Base-by-base conservation (phyloP, 1,140 invertebrate genomes). In the Vollenhovia emeryi region DNA sequence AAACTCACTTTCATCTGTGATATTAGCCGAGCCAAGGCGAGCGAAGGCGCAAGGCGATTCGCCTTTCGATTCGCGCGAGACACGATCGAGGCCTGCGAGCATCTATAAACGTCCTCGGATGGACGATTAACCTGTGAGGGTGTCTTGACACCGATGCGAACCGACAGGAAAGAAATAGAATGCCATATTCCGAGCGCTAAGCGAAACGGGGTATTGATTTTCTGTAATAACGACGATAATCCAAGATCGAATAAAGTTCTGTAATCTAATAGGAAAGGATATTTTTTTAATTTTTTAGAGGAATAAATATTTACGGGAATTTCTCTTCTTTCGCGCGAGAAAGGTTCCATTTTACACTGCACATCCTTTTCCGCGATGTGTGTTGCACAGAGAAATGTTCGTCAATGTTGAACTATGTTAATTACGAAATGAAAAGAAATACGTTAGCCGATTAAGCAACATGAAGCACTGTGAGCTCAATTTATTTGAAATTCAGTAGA, bases 1-100 rank as follows among this genome's bases (percentile, higher is more conserved):
- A 82, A 80, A 82, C 50, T 82, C 78, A 73, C 78, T 82, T 82
- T 82, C 78, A 82, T 82, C 78, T 71, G 66, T 45, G 78, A 82
- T 82, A 82, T 82, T 82, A 82, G 66, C 76, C 64, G 76, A 80
- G 76, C 66, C 64, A 55, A 71, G 64, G 64, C 64, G 27, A 69
- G 50, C 75, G 40, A 50, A 78, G 43, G 40, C 57, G 13, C 36
- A 30, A 64, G 8, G 62, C 60, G 76, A 80, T 55, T 43, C 66
- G 78, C 78, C 78, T 82, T 82, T 82, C 78, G 78, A 82, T 82
- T 71, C 18, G 78, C 64, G 55, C 36, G 75, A 18, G 43, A 57
- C 60, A 24, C 76, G 45, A 79, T 27, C 43, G 75, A n/a, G 15
- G 21, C 62, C 62, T n/a, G 73, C 15, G 21, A 24, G 75, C 59